Percentiles rank a stretch among this genome's conserved stretches.
These are phyloP conservation scores for Sisor rabdophorus DNA, from an alignment of 2,113 vertebrate genomes.

Conservation along the genomic window DNA sequence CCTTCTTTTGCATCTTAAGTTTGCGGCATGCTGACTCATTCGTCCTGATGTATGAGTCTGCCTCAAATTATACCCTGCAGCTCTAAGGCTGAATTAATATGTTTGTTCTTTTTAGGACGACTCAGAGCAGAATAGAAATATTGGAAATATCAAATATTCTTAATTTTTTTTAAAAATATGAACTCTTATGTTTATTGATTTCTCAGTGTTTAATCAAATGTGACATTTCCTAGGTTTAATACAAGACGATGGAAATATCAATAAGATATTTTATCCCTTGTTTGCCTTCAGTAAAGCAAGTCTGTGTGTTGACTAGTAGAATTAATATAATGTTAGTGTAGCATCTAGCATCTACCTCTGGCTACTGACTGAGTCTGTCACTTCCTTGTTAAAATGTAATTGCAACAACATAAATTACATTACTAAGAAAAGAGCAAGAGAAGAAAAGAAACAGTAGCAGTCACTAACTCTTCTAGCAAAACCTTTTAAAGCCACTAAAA, in stretches of 20 bases:
- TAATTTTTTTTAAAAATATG: not conserved
- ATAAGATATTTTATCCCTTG: not conserved
- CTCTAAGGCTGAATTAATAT: not conserved
- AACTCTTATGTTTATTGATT: not conserved
- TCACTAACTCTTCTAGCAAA: not conserved
- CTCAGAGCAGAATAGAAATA: not conserved
- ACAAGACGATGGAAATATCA: not conserved
- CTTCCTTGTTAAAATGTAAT: constrained; percentile 15
- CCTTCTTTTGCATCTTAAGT: constrained; percentile 5
- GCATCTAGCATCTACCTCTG: not conserved
- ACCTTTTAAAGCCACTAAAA: constrained; percentile 12
- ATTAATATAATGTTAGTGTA: not conserved
- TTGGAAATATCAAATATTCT: not conserved
- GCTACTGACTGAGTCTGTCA: constrained; percentile 5
- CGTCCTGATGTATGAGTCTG: constrained; percentile 3
- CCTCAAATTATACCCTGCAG: not conserved
- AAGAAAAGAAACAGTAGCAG: not conserved
- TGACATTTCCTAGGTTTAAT: not conserved
- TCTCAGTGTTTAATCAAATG: not conserved
- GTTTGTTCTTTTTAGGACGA: not conserved
- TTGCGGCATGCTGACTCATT: not conserved
- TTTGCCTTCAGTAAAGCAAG: constrained; percentile 4
- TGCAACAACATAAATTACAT: constrained; percentile 7
- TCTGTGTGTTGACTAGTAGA: not conserved
- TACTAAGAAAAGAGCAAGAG: not conserved